These are phyloP conservation scores for Harpalus rubripes DNA, from an alignment of 2,888 invertebrate genomes.

Conservation along the genomic window DNA sequence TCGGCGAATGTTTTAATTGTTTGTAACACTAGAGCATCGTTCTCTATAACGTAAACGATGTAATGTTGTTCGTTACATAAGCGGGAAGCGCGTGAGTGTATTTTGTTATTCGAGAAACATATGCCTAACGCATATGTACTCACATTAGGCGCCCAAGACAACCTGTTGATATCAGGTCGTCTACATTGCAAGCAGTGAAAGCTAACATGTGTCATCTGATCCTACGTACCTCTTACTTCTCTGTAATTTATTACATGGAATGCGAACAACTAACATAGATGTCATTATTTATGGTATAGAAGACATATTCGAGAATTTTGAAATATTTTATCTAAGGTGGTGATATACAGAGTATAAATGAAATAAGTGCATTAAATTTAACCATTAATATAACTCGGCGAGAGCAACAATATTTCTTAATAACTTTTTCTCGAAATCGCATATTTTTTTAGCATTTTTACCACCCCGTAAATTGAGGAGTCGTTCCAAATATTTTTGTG, in stretches of 20 bases:
- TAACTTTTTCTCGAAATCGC: too few species aligned
- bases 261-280: background rate
- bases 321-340: too few species aligned
- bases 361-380: too few species aligned
- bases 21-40: conserved; percentile 49
- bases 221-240: conserved; percentile 13
- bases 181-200: conserved; percentile 5
- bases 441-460: too few species aligned
- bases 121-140: background rate
- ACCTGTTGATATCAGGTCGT: background rate
- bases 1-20: conserved; percentile 50
- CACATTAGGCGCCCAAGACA: background rate
- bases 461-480: too few species aligned
- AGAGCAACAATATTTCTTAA: too few species aligned
- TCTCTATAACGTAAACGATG: conserved; percentile 45
- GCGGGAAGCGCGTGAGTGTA: conserved; percentile 8
- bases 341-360: too few species aligned
- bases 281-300: too few species aligned
- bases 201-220: conserved; percentile 17
- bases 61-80: conserved; percentile 24
- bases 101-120: conserved; percentile 17
- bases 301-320: too few species aligned
- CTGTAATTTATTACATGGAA: background rate
- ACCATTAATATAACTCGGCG: too few species aligned
- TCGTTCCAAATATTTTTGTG: too few species aligned